Evolutionary conservation across 2,888 invertebrate species (phyloP).

Genomic region (Gnatocerus cornutus): DNA sequence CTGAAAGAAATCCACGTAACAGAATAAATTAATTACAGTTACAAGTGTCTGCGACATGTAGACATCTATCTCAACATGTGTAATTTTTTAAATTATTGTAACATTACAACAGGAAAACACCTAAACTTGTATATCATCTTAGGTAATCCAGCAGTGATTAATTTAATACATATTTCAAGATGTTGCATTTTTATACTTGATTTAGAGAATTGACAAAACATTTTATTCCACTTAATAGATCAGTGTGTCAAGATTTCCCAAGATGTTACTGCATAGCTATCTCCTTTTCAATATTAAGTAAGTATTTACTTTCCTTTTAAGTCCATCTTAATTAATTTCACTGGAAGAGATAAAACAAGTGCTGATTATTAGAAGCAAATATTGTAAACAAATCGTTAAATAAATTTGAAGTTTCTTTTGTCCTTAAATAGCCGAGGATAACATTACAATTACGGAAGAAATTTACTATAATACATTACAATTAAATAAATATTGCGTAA

Average conservation of each 20-base stretch:
- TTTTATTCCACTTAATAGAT: constrained; percentile 43
- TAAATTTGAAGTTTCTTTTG: background rate
- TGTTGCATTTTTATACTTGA: constrained; percentile 25
- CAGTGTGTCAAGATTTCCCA: constrained; percentile 49
- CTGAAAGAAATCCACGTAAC: too few relatives aligned
- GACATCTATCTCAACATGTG: too few relatives aligned
- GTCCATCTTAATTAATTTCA: constrained; percentile 36
- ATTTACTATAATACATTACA: too few relatives aligned
- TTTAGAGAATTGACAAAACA: constrained; percentile 38
- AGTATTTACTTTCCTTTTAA: constrained; percentile 37
- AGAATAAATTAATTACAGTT: too few relatives aligned
- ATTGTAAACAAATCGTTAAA: background rate
- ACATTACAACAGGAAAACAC: too few relatives aligned
- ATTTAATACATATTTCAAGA: constrained; percentile 16
- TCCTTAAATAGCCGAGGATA: background rate
- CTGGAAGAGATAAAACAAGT: constrained; percentile 18
- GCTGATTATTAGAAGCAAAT: constrained; percentile 1
- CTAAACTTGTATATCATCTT: too few relatives aligned
- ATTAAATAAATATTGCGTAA: background rate
- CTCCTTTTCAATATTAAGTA: constrained; percentile 40
- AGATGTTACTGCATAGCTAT: constrained; percentile 45
- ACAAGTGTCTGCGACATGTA: too few relatives aligned
- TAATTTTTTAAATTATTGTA: too few relatives aligned
- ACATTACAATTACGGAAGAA: background rate
- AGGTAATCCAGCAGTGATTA: constrained; percentile 9